These are phyloP conservation scores for Drosophila subobscura DNA, from an alignment of 1,140 invertebrate species.

Conservation along the genomic window DNA sequence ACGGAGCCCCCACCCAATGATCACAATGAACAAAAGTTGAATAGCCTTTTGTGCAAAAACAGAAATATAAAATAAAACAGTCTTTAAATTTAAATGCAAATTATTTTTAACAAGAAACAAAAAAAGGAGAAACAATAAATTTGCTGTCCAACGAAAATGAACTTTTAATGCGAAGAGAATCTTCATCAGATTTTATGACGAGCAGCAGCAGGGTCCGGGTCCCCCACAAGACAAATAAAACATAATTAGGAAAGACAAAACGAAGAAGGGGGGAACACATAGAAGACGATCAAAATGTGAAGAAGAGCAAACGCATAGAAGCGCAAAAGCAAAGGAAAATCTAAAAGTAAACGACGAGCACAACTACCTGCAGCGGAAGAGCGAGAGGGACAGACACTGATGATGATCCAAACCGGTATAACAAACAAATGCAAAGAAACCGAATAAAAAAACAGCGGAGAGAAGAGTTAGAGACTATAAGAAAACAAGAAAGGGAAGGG, in stretches of 20 bases:
- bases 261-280: slow-evolving; percentile 12
- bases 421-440: slow-evolving; percentile 59
- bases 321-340: slow-evolving; percentile 71
- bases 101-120: slow-evolving; percentile 23
- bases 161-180: slow-evolving; percentile 39
- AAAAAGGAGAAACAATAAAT: slow-evolving; percentile 11
- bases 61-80: slow-evolving; percentile 6
- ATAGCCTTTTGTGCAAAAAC: slow-evolving; percentile 17
- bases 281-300: slow-evolving; percentile 8
- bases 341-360: slow-evolving; percentile 74
- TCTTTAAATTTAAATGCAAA: slow-evolving; percentile 37
- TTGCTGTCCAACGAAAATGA: slow-evolving; percentile 39
- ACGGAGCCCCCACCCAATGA: too few relatives aligned
- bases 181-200: too few relatives aligned
- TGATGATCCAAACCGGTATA: slow-evolving; percentile 63
- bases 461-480: slow-evolving; percentile 33
- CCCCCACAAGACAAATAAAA: slow-evolving; percentile 46
- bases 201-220: neutral
- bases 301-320: slow-evolving; percentile 52
- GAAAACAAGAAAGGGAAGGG: slow-evolving; percentile 19
- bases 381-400: slow-evolving; percentile 7
- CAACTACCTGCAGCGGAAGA: slow-evolving; percentile 58
- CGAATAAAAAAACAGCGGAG: slow-evolving; percentile 47
- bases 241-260: slow-evolving; percentile 63
- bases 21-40: slow-evolving; percentile 4